Evolutionary conservation across 92 coral and sea anemone species (phyloP).

Genomic region (Zoanthus sansibaricus): DNA sequence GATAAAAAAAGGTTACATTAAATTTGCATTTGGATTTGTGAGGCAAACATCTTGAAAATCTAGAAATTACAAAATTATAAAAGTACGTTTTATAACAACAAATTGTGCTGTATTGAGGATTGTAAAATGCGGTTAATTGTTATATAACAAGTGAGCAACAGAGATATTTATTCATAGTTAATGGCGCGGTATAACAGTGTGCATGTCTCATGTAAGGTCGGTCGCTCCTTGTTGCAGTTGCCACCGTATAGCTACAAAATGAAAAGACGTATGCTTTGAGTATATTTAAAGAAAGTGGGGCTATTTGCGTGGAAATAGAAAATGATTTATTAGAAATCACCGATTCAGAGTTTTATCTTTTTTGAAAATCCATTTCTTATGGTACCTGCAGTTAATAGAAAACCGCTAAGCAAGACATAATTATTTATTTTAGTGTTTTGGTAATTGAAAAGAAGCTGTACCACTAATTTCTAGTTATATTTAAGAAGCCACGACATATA

Average conservation of each 20-base stretch:
- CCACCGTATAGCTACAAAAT: not conserved
- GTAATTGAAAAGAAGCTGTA: not conserved
- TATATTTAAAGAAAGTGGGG: not conserved
- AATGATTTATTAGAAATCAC: not conserved
- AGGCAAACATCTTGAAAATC: not conserved
- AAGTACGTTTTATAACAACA: not conserved
- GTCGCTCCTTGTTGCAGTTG: not conserved
- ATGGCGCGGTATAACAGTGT: slow-evolving; percentile 20
- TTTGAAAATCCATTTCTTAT: not conserved
- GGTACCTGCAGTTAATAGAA: not conserved
- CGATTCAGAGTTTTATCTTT: not conserved
- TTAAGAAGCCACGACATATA: not conserved
- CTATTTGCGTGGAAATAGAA: not conserved
- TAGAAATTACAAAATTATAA: not conserved
- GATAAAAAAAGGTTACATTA: not conserved
- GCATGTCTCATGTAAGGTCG: not conserved
- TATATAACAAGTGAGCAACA: slow-evolving; percentile 43
- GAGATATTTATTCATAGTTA: slow-evolving; percentile 24
- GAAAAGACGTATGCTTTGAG: not conserved
- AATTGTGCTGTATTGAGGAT: slow-evolving; percentile 13
- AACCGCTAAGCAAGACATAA: not conserved
- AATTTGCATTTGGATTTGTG: not conserved
- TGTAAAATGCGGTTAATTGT: slow-evolving; percentile 30
- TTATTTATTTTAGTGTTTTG: slow-evolving; percentile 3
- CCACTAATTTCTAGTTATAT: not conserved